phyloP scores from a whole-genome alignment of 2,113 vertebrate species.

The Baryphthengus martii region DNA sequence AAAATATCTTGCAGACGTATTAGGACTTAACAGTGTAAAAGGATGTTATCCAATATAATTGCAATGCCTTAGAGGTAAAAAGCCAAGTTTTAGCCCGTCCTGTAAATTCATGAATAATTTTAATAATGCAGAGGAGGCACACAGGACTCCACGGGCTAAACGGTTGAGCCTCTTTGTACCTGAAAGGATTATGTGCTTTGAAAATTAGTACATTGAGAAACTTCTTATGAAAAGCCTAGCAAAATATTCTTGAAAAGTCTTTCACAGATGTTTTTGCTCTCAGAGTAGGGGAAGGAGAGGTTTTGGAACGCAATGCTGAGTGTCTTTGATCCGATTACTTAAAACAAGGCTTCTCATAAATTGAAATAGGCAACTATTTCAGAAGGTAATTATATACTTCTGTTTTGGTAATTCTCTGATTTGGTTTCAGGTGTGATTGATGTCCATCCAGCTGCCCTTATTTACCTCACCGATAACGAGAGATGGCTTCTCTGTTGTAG shows the following conservation, averaged over 20 bases:
- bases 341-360: neutral
- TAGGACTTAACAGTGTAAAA: neutral
- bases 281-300: neutral
- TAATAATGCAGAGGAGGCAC: neutral
- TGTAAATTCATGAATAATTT: neutral
- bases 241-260: neutral
- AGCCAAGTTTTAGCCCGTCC: neutral
- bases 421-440: neutral
- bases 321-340: neutral
- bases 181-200: neutral
- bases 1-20: neutral
- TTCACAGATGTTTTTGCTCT: neutral
- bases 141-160: neutral
- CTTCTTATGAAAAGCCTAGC: neutral
- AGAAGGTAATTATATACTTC: neutral
- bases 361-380: neutral
- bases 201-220: neutral
- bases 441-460: slow-evolving; percentile 6
- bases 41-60: neutral
- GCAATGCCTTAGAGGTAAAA: neutral
- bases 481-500: neutral
- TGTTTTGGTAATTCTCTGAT: neutral
- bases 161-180: neutral
- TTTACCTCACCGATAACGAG: neutral
- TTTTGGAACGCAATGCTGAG: neutral